Evolutionary conservation across 37 sponge, comb jelly and placozoan species (phyloP).

Genomic region (Halisarca cf. caerulea): DNA sequence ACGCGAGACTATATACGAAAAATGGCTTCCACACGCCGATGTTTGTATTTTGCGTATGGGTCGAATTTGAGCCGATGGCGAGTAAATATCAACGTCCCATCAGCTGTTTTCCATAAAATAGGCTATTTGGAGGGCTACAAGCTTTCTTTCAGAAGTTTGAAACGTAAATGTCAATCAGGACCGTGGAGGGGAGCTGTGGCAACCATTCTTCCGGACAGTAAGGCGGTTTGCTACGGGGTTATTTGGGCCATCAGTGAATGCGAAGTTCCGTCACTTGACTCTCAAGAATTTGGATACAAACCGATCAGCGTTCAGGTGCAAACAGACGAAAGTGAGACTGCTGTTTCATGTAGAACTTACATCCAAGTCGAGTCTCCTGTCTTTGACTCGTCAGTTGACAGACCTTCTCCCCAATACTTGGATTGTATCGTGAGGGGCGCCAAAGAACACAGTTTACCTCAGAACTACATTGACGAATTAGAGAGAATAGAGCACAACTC

Average conservation of each 20-base stretch:
- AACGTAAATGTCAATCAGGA: not conserved
- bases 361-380: not conserved
- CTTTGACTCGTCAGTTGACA: not conserved
- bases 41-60: constrained; percentile 39
- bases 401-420: constrained; percentile 39
- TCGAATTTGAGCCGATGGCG: constrained; percentile 24
- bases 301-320: not conserved
- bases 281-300: not conserved
- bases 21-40: not conserved
- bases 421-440: constrained; percentile 17
- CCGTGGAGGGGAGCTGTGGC: constrained; percentile 29
- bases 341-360: not conserved
- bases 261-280: constrained; percentile 3
- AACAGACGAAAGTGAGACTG: not conserved
- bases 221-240: constrained; percentile 17
- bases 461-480: not conserved
- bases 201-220: not conserved
- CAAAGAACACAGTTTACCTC: constrained; percentile 16
- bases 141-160: not conserved
- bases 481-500: constrained; percentile 26
- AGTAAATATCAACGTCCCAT: constrained; percentile 19
- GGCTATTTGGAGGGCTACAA: constrained; percentile 18
- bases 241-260: constrained; percentile 21
- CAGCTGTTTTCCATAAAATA: constrained; percentile 3
- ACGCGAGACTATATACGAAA: no score